Conservation (phyloP, 2,797 vertebrate genomes). For the Xerus rutilus region DNA sequence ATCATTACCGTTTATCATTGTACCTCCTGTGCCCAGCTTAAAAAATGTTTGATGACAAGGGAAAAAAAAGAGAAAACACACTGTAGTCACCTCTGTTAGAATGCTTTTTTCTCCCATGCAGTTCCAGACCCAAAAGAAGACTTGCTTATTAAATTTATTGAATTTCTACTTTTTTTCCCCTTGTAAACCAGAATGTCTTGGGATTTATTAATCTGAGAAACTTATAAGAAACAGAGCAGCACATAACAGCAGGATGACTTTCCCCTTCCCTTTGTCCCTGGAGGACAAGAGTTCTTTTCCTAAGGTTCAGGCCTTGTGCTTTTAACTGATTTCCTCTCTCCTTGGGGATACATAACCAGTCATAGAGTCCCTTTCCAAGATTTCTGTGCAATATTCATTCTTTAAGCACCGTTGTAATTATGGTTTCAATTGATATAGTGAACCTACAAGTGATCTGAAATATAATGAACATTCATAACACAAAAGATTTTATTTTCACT, state of each 20-base stretch:
- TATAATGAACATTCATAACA: constrained; percentile 29
- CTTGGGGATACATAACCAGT: neutral
- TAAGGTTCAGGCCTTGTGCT: neutral
- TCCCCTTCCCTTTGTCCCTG: neutral
- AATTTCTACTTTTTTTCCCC: constrained; percentile 3
- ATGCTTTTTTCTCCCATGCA: constrained; percentile 7
- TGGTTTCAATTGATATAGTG: constrained; percentile 31
- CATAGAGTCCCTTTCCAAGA: constrained; percentile 6
- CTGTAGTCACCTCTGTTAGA: constrained; percentile 9
- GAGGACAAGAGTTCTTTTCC: constrained; percentile 48
- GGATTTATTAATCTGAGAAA: constrained; percentile 34
- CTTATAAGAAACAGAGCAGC: neutral
- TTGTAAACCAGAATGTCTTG: neutral
- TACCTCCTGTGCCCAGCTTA: neutral
- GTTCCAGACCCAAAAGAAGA: constrained; percentile 43
- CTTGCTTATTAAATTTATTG: neutral
- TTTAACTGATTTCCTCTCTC: constrained; percentile 47
- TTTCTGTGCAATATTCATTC: constrained; percentile 8
- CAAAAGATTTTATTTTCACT: constrained; percentile 56
- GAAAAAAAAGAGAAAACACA: constrained; percentile 11
- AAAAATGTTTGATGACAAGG: constrained; percentile 37
- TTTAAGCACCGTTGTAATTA: constrained; percentile 8
- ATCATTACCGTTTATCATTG: neutral
- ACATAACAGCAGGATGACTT: neutral
- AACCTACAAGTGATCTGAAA: constrained; percentile 19